phyloP scores from a whole-genome alignment of 35 echinoderm and acorn worm species.

The Ophioderma brevispina region DNA sequence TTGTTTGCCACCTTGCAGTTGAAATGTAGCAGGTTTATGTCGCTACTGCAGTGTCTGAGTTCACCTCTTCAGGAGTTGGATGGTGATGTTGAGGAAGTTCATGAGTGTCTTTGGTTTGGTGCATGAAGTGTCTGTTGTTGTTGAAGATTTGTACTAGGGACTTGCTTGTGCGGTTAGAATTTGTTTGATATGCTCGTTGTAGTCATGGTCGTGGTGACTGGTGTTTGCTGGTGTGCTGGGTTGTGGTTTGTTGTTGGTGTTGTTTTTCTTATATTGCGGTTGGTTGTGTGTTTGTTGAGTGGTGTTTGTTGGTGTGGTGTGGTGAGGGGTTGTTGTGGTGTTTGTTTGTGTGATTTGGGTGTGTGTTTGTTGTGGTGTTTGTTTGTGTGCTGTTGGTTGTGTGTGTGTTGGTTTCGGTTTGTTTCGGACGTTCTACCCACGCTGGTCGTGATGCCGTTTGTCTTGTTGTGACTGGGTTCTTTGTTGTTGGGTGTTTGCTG shows the following conservation, averaged over 20 bases:
- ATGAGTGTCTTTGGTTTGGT: not conserved
- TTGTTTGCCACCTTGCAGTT: not conserved
- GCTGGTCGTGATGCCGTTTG: too few species aligned
- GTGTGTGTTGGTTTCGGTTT: not conserved
- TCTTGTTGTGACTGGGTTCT: too few species aligned
- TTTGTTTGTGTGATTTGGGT: not conserved
- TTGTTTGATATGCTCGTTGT: not conserved
- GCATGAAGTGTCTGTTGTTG: not conserved
- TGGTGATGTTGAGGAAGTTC: constrained; percentile 6
- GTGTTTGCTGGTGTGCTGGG: not conserved
- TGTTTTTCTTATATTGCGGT: not conserved
- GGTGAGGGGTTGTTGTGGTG: too few species aligned
- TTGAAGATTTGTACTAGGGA: not conserved
- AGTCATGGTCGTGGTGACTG: not conserved
- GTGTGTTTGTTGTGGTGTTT: not conserved
- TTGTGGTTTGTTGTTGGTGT: not conserved
- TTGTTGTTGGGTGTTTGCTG: too few species aligned
- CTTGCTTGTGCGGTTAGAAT: not conserved
- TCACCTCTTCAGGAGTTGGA: not conserved
- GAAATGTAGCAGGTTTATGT: not conserved
- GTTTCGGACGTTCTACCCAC: not conserved
- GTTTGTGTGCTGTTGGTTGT: not conserved
- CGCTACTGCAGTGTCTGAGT: not conserved
- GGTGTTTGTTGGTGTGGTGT: too few species aligned
- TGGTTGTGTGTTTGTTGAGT: not conserved